A percentile compares a stretch with the other conserved stretches of the same genome.
phyloP scores from a whole-genome alignment of 2,888 invertebrate species.

The Andrena haemorrhoa region DNA sequence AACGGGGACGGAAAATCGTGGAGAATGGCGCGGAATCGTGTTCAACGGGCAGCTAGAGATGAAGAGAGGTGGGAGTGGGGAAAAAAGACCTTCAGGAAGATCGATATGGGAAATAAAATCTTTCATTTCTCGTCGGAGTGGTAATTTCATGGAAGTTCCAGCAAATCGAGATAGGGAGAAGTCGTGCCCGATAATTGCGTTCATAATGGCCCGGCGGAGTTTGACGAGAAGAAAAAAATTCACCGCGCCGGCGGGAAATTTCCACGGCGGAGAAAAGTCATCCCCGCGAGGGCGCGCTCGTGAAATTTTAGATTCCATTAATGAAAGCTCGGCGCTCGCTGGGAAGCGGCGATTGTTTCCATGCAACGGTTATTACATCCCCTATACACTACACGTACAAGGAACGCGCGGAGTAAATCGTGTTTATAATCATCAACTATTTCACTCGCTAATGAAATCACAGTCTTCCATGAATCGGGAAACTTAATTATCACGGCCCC shows the following conservation, averaged over 20 bases:
- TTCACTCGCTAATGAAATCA: too few relatives aligned
- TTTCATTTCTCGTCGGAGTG: slow-evolving; percentile 37
- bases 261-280: slow-evolving; percentile 11
- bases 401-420: not conserved
- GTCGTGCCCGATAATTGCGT: slow-evolving; percentile 61
- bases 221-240: slow-evolving; percentile 45
- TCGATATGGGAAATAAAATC: slow-evolving; percentile 57
- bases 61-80: not conserved
- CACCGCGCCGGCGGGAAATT: slow-evolving; percentile 13
- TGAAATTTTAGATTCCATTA: slow-evolving; percentile 14
- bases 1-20: not conserved
- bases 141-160: slow-evolving; percentile 58
- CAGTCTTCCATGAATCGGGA: too few relatives aligned
- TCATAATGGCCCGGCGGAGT: slow-evolving; percentile 50
- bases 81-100: slow-evolving; percentile 16
- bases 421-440: too few relatives aligned
- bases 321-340: not conserved
- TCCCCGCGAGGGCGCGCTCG: slow-evolving; percentile 20
- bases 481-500: too few relatives aligned
- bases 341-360: slow-evolving; percentile 19
- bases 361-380: slow-evolving; percentile 11
- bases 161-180: slow-evolving; percentile 51
- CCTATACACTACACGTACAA: not conserved
- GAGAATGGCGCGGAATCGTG: slow-evolving; percentile 9
- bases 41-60: not conserved